These are phyloP conservation scores for Emys orbicularis DNA, from an alignment of 2,797 vertebrate genomes.

Conservation along the genomic window DNA sequence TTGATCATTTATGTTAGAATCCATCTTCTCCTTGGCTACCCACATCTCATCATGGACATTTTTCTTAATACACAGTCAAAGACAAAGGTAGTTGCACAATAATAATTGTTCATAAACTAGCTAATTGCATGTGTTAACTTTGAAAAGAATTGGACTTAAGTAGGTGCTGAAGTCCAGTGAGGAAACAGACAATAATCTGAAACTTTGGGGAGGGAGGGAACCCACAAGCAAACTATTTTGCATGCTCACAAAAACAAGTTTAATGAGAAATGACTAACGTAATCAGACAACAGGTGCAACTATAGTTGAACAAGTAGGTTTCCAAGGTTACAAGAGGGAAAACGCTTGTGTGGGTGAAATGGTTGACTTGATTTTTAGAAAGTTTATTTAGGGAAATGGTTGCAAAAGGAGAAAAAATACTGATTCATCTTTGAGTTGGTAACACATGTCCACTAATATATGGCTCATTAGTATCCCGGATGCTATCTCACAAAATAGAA, in stretches of 20 bases:
- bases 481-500: slow-evolving; percentile 34
- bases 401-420: slow-evolving; percentile 47
- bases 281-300: slow-evolving; percentile 54
- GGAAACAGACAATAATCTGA: not conserved
- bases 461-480: slow-evolving; percentile 49
- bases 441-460: slow-evolving; percentile 38
- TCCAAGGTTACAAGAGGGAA: slow-evolving; percentile 67
- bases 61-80: not conserved
- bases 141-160: not conserved
- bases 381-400: slow-evolving; percentile 77
- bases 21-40: not conserved
- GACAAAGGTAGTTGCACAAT: not conserved
- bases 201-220: not conserved
- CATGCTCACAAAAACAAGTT: slow-evolving; percentile 22
- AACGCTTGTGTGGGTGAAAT: slow-evolving; percentile 62
- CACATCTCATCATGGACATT: not conserved
- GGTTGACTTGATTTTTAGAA: slow-evolving; percentile 72
- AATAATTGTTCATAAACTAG: not conserved
- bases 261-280: slow-evolving; percentile 29
- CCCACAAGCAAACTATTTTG: not conserved
- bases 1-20: not conserved
- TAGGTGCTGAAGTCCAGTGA: not conserved
- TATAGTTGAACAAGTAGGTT: slow-evolving; percentile 55
- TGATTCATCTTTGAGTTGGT: slow-evolving; percentile 58
- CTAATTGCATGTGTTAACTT: not conserved